Percentiles rank a stretch among this genome's conserved stretches.
phyloP scores from a whole-genome alignment of 2,113 vertebrate genomes.

The Tauraco erythrolophus region DNA sequence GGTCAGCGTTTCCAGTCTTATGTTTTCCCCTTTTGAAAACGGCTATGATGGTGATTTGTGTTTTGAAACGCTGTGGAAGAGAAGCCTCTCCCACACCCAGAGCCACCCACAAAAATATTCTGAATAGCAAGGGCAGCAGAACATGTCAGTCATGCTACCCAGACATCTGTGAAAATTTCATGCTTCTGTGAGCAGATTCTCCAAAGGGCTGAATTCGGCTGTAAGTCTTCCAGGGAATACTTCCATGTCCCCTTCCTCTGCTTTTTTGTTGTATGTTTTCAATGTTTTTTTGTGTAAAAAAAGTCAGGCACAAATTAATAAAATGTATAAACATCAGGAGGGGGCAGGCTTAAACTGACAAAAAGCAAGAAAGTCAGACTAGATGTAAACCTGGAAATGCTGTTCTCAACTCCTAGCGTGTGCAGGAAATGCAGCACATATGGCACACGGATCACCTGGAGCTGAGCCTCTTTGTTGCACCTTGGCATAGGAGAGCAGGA shows the following conservation, averaged over 20 bases:
- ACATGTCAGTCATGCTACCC: background rate
- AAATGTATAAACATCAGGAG: conserved; percentile 62
- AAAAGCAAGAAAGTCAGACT: conserved; percentile 27
- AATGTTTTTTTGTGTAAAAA: background rate
- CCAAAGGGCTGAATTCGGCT: conserved; percentile 18
- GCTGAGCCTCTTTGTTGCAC: conserved; percentile 30
- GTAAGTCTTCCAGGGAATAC: background rate
- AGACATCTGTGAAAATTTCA: conserved; percentile 65
- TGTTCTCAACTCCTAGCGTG: background rate
- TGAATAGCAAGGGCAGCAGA: background rate
- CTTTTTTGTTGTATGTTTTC: conserved; percentile 43
- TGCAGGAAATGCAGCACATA: conserved; percentile 21
- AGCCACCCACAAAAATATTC: background rate
- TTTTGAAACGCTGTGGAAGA: background rate
- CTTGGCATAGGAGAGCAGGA: background rate
- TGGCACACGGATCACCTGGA: background rate
- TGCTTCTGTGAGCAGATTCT: conserved; percentile 44
- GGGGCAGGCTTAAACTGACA: conserved; percentile 56
- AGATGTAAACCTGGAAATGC: background rate
- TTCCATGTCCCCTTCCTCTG: background rate
- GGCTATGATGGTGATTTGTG: background rate
- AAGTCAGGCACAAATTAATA: background rate
- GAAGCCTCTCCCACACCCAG: background rate
- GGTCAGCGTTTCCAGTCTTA: background rate
- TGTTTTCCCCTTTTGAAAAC: background rate